Evolutionary conservation across 2,113 vertebrate genomes (phyloP), one percentile per base, ranked within the genome.

Genomic region (Gasterosteus nipponicus): DNA sequence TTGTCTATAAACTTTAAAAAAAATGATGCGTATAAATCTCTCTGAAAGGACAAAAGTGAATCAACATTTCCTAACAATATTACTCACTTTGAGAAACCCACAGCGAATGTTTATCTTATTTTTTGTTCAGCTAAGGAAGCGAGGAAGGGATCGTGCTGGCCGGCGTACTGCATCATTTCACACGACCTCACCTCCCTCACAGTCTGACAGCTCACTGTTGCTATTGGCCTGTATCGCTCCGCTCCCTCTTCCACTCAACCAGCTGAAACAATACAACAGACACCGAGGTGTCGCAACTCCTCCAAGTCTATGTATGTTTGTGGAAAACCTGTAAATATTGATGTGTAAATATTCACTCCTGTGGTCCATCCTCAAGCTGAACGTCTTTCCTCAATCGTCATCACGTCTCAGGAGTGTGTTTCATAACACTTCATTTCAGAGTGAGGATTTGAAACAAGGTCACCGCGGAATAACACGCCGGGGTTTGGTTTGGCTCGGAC

Each of bases 261-360:
- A 89, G 86, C 87, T 91, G 82, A 82, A 91, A 89, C 86, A 90
- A 92, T 77, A 90, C 44, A 73, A 78, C 69, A 80, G 35, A 61
- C 15, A 6, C 54, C 1, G 47, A 79, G 60, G 59, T 68, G 75
- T 75, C 67, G 53, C 59, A 75, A 46, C 84, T 85, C 84, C 82
- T 62, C 73, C 62, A 49, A 54, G 59, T 70, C 16, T 12, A 72
- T 8, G 63, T 3, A 38, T 87, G 70, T 84, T 86, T 83, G 61
- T 58, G 41, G 47, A 85, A 61, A 80, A 73, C 82, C 39, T 78
- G 54, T 79, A 73, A 82, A 85, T 79, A 70, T 16, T 53, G n/a
- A 58, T 53, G 31, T 54, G 49, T 46, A 63, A 42, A 68, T 63
- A 31, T 41, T 64, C 31, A 69, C 65, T 67, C 74, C 77, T 79